Percentiles rank a stretch among this genome's conserved stretches.
phyloP scores from a whole-genome alignment of 2,113 vertebrate genomes.

The Nibea coibor region DNA sequence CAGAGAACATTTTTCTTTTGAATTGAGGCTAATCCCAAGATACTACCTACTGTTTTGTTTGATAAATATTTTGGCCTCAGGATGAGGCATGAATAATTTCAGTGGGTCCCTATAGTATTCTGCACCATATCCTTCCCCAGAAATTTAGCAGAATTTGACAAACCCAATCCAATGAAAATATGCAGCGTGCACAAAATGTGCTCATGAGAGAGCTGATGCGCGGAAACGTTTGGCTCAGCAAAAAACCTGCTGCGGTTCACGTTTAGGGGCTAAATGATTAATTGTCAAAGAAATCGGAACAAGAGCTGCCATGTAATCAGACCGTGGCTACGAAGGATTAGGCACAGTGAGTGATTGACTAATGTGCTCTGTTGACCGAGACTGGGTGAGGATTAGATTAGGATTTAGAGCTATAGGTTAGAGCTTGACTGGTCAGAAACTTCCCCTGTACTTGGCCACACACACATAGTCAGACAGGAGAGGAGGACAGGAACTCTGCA shows the following conservation, averaged over 20 bases:
- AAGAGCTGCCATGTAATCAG: slow-evolving; percentile 46
- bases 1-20: neutral
- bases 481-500: neutral
- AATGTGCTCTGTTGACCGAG: slow-evolving; percentile 73
- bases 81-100: slow-evolving; percentile 23
- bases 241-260: neutral
- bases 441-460: slow-evolving; percentile 32
- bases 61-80: slow-evolving; percentile 26
- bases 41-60: slow-evolving; percentile 25
- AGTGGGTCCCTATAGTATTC: slow-evolving; percentile 23
- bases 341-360: slow-evolving; percentile 63
- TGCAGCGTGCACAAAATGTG: neutral
- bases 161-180: neutral
- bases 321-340: slow-evolving; percentile 72
- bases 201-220: neutral
- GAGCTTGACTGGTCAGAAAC: slow-evolving; percentile 40
- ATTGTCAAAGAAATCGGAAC: slow-evolving; percentile 48
- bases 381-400: slow-evolving; percentile 76
- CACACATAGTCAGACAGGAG: neutral
- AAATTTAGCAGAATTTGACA: neutral
- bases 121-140: neutral
- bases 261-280: slow-evolving; percentile 44
- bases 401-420: slow-evolving; percentile 76
- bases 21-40: slow-evolving; percentile 1
- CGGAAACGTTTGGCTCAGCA: neutral